These are phyloP conservation scores for Echinometra lucunter DNA, from an alignment of 53 echinoderm and acorn worm species.

Conservation along the genomic window DNA sequence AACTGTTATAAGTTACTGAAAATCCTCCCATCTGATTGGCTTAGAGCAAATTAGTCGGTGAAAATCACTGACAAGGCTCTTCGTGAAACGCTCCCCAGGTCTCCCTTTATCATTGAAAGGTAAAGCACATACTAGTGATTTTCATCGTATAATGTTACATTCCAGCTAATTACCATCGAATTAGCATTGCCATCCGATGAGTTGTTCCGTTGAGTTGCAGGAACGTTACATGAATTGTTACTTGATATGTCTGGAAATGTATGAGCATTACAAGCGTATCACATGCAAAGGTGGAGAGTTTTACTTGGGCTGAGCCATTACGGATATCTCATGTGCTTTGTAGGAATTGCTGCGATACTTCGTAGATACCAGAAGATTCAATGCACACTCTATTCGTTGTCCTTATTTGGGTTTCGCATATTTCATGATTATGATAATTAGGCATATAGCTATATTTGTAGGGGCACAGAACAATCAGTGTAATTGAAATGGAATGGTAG, in stretches of 20 bases:
- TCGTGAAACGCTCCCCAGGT: too few relatives aligned
- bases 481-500: too few relatives aligned
- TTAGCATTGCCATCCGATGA: constrained; percentile 25
- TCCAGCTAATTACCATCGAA: constrained; percentile 18
- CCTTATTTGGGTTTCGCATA: background rate
- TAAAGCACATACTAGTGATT: constrained; percentile 13
- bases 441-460: too few relatives aligned
- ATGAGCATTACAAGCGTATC: background rate
- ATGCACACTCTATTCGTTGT: background rate
- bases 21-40: too few relatives aligned
- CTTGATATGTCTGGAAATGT: constrained; percentile 2
- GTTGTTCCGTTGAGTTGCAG: background rate
- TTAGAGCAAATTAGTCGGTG: too few relatives aligned
- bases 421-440: background rate
- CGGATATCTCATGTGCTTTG: background rate
- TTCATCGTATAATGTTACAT: background rate
- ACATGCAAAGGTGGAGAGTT: background rate
- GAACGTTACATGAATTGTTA: constrained; percentile 11
- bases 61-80: too few relatives aligned
- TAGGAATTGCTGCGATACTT: background rate
- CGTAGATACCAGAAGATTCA: background rate
- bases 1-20: too few relatives aligned
- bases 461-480: too few relatives aligned
- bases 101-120: background rate
- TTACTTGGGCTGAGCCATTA: background rate